A percentile compares a stretch with the other conserved stretches of the same genome.
phyloP scores from a whole-genome alignment of 2,113 vertebrate species.

The Macquaria australasica region DNA sequence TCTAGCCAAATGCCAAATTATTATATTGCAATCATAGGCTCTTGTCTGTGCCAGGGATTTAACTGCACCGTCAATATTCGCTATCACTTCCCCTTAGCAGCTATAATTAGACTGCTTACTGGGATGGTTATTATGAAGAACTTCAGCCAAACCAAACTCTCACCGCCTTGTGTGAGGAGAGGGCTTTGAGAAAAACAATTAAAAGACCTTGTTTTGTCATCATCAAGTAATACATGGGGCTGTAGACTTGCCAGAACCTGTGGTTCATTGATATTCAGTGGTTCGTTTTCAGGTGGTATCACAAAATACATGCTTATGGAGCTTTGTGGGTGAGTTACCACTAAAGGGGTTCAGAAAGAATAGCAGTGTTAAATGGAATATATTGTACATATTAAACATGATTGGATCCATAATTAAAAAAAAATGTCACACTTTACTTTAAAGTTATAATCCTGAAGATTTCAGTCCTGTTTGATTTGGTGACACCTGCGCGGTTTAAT shows the following conservation, averaged over 20 bases:
- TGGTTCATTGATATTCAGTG: constrained; percentile 28
- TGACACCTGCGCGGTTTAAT: background rate
- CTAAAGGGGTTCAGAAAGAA: constrained; percentile 5
- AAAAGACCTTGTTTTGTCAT: constrained; percentile 40
- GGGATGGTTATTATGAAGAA: constrained; percentile 43
- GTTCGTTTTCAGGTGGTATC: constrained; percentile 9
- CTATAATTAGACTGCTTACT: constrained; percentile 69
- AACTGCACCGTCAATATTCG: constrained; percentile 65
- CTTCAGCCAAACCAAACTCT: constrained; percentile 56
- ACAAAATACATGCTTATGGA: constrained; percentile 14
- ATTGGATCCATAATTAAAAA: background rate
- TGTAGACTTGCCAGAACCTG: constrained; percentile 1
- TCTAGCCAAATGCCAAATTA: constrained; percentile 65
- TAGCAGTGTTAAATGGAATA: background rate
- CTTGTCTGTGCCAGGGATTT: constrained; percentile 68
- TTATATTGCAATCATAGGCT: constrained; percentile 60
- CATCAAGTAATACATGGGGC: constrained; percentile 18
- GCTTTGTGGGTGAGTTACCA: background rate
- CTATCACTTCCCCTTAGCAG: constrained; percentile 65
- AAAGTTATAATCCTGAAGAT: background rate
- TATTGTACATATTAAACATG: background rate
- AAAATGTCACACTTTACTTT: background rate
- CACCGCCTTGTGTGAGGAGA: constrained; percentile 27
- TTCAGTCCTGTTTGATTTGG: background rate
- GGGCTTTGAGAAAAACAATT: constrained; percentile 46